Base-by-base conservation (phyloP, 2,888 invertebrate genomes). In the Chrysina gloriosa region DNA sequence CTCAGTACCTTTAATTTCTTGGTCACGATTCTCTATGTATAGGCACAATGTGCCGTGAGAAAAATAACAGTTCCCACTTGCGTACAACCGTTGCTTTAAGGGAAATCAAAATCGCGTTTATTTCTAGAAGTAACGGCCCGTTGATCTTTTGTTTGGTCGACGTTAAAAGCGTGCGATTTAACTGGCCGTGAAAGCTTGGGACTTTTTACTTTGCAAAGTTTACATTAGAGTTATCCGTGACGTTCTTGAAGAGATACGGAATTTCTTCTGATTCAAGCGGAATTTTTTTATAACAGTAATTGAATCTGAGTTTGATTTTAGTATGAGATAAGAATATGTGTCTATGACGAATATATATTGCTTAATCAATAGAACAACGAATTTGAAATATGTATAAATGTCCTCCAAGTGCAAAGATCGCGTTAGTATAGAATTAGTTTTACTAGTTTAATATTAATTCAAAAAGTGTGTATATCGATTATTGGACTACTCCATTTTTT, bases 21-120 rank as follows among this genome's bases (percentile, higher is more conserved):
- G 48, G 63, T 63, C 63, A 63, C 63, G 63, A 63, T 23, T 63
- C 48, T 50, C 48, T 27, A 39, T 25, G 63, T 45, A 34, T 25
- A 36, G 21, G 34, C 34, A 48, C 63, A 63, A 50, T 50, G 14
- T 63, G 63, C 63, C 63, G 63, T 63, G 63, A 63, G 63, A 63
- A 63, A 63, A 63, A 63, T 63, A 58, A 39, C 50, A 31, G 63
- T 63, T 48, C 63, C 34, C 63, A 63, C 63, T 63, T 39, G 21
- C 21, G 47, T 47, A n/a, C 23, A 47, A 11, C 34, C 7, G 27
- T 21, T n/a, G 47, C 31, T 31, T 34, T 29, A 14, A 58, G 58
- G 21, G 34, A 63, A 47, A 48, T 47, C 63, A 63, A 63, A 63
- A 29, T 42, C 11, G 48, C 63, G 31, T 25, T 50, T 58, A 48